A percentile compares a stretch with the other conserved stretches of the same genome.
Evolutionary conservation across 2,888 invertebrate species (phyloP).

Genomic region (Ariolimax columbianus): DNA sequence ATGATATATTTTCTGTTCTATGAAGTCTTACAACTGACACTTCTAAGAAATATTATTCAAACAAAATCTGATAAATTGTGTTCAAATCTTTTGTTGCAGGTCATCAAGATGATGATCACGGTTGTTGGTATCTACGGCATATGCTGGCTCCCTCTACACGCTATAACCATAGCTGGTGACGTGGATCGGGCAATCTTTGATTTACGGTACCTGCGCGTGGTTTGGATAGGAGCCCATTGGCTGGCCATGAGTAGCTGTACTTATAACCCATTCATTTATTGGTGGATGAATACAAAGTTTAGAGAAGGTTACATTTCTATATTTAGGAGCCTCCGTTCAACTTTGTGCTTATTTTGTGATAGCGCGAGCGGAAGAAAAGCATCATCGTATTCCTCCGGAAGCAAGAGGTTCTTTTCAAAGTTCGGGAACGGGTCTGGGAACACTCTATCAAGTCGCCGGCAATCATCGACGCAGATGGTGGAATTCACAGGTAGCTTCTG

Average conservation of each 20-base stretch:
- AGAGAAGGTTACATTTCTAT: conserved; percentile 59
- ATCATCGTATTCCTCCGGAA: neutral
- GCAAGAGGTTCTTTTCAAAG: conserved; percentile 15
- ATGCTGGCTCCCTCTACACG: conserved; percentile 95
- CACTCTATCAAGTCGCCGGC: conserved; percentile 3
- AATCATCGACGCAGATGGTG: conserved; percentile 36
- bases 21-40: too few relatives aligned
- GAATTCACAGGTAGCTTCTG: conserved; percentile 22
- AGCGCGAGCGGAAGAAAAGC: neutral
- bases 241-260: conserved; percentile 97
- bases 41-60: too few relatives aligned
- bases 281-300: conserved; percentile 94
- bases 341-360: conserved; percentile 10
- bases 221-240: conserved; percentile 82
- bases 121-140: conserved; percentile 94
- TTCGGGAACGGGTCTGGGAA: conserved; percentile 20
- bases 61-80: too few relatives aligned
- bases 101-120: conserved; percentile 89
- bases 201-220: conserved; percentile 57
- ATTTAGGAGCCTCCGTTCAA: conserved; percentile 14
- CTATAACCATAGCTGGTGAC: conserved; percentile 88
- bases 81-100: conserved; percentile 63
- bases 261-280: conserved; percentile 96
- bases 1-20: too few relatives aligned
- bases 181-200: conserved; percentile 60